phyloP scores from a whole-genome alignment of 2,888 invertebrate species.

The Mantis religiosa region DNA sequence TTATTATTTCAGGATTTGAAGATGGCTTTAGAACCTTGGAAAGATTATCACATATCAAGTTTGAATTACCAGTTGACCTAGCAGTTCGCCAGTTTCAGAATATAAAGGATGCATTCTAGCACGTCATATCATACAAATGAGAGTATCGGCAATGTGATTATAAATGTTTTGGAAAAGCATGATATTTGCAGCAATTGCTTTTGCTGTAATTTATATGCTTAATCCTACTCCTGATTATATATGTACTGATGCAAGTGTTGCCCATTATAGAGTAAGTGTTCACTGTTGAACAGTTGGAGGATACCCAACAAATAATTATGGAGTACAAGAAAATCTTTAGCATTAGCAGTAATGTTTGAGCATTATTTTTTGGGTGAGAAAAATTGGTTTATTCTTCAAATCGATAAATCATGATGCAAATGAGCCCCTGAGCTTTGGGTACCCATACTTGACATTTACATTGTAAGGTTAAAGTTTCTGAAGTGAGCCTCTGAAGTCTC shows the following conservation, averaged over 20 bases:
- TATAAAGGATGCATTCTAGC: slow-evolving; percentile 91
- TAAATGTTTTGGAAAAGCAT: background rate
- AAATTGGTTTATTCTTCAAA: background rate
- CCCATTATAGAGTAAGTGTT: background rate
- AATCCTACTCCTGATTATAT: background rate
- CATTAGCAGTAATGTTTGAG: background rate
- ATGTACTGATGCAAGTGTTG: background rate
- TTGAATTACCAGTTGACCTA: slow-evolving; percentile 92
- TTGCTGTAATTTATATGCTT: background rate
- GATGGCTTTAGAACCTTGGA: slow-evolving; percentile 90
- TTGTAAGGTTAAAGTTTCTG: background rate
- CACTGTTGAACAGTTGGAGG: background rate
- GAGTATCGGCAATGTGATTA: background rate
- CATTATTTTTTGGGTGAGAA: background rate
- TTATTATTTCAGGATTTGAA: slow-evolving; percentile 72
- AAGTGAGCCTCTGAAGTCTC: background rate
- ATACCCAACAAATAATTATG: background rate
- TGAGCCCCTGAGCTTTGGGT: background rate
- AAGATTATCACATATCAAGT: slow-evolving; percentile 75
- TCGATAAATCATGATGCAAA: background rate
- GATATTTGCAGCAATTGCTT: background rate
- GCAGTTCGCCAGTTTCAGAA: slow-evolving; percentile 96
- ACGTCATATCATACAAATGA: background rate
- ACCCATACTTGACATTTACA: background rate
- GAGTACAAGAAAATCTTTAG: background rate